These are phyloP conservation scores for Dromas ardeola DNA, from an alignment of 2,113 vertebrate species.

Conservation along the genomic window DNA sequence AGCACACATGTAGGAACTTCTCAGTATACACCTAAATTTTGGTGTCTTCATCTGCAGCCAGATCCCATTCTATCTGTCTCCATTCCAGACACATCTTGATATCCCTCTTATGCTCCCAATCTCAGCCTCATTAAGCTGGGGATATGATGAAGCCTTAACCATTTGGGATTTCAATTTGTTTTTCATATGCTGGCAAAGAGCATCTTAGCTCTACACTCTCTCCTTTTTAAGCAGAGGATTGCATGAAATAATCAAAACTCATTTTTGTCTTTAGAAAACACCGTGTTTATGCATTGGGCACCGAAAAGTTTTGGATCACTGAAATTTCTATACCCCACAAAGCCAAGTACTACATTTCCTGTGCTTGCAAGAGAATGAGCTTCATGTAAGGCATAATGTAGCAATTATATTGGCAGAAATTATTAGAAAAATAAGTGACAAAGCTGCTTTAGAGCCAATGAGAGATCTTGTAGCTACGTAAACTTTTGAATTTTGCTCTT, in stretches of 20 bases:
- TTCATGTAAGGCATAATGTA: not conserved
- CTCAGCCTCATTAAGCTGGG: not conserved
- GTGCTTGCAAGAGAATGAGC: not conserved
- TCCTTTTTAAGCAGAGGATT: not conserved
- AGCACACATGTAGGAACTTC: not conserved
- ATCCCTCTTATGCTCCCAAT: not conserved
- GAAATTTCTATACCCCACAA: not conserved
- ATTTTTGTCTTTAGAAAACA: not conserved
- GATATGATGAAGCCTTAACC: not conserved
- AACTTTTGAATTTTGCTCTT: not conserved
- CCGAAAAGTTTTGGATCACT: not conserved
- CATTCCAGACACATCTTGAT: not conserved
- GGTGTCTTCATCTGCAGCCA: not conserved
- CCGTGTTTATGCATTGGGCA: not conserved
- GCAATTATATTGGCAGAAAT: not conserved
- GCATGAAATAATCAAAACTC: not conserved
- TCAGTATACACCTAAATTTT: not conserved
- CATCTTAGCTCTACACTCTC: not conserved
- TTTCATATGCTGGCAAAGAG: not conserved
- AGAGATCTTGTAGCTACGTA: not conserved
- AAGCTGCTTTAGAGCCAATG: not conserved
- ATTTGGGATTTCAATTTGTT: not conserved
- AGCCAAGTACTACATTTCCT: not conserved
- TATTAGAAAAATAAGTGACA: not conserved
- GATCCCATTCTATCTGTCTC: not conserved